phyloP scores from a whole-genome alignment of 2,888 invertebrate genomes.

The Sinhomidia bicolor region DNA sequence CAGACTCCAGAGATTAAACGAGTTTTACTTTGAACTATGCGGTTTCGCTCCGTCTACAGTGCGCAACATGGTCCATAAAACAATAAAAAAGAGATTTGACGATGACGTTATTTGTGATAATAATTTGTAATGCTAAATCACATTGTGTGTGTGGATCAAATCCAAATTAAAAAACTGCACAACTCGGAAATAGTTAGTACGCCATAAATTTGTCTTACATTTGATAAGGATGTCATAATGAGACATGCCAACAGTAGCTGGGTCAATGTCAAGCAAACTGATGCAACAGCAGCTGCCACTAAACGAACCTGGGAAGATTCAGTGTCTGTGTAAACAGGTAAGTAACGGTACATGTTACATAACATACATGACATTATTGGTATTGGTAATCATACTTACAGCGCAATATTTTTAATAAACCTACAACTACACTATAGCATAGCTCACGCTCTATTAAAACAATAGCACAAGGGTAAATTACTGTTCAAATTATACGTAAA shows the following conservation, averaged over 20 bases:
- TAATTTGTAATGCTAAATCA: background rate
- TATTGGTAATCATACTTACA: no score
- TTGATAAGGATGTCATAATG: slow-evolving; percentile 44
- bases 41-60: slow-evolving; percentile 5
- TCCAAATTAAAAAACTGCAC: background rate
- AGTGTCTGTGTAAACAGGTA: background rate
- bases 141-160: background rate
- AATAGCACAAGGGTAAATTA: no score
- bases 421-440: no score
- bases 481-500: no score
- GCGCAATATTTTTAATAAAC: no score
- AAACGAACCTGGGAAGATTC: slow-evolving; percentile 15
- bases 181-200: background rate
- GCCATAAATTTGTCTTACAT: slow-evolving; percentile 41
- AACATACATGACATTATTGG: no score
- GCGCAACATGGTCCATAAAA: background rate
- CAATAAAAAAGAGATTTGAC: no score
- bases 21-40: background rate
- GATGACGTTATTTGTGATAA: no score
- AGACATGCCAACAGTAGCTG: slow-evolving; percentile 53
- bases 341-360: no score
- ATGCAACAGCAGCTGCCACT: slow-evolving; percentile 25
- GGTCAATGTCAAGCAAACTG: slow-evolving; percentile 55
- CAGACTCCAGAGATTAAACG: slow-evolving; percentile 21
- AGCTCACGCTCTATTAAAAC: no score